phyloP scores from a whole-genome alignment of 2,113 vertebrate genomes.

The Aptenodytes forsteri region DNA sequence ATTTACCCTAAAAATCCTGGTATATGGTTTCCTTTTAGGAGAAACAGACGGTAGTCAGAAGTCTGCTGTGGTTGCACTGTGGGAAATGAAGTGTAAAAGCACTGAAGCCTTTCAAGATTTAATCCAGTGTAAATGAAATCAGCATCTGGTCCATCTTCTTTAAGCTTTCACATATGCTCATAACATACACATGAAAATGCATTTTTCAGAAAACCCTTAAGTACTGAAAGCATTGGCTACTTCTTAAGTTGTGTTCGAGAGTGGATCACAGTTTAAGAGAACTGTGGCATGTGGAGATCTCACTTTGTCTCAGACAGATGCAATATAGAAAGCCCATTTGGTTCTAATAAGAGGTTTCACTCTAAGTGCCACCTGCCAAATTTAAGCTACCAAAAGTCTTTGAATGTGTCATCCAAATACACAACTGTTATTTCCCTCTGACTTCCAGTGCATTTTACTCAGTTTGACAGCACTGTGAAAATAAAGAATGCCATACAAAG shows the following conservation, averaged over 20 bases:
- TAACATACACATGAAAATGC: neutral
- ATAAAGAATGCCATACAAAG: neutral
- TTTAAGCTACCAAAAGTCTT: neutral
- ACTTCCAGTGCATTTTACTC: neutral
- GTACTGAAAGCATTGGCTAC: neutral
- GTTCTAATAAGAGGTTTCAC: neutral
- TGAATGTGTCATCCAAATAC: neutral
- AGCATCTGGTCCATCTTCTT: slow-evolving; percentile 16
- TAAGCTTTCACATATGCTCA: neutral
- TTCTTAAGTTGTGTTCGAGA: neutral
- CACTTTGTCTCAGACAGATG: neutral
- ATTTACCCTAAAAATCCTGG: neutral
- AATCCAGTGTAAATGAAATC: neutral
- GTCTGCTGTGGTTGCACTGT: neutral
- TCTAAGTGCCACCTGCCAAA: neutral
- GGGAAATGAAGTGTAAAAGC: neutral
- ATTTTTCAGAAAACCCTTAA: neutral
- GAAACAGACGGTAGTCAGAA: neutral
- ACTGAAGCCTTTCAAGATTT: neutral
- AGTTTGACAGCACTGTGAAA: neutral
- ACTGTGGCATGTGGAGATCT: neutral
- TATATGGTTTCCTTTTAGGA: neutral
- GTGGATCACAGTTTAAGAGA: neutral
- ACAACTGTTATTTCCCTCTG: neutral
- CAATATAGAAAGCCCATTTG: neutral